Evolutionary conservation across 2,888 invertebrate species (phyloP).

Genomic region (Alloplasta piceator): DNA sequence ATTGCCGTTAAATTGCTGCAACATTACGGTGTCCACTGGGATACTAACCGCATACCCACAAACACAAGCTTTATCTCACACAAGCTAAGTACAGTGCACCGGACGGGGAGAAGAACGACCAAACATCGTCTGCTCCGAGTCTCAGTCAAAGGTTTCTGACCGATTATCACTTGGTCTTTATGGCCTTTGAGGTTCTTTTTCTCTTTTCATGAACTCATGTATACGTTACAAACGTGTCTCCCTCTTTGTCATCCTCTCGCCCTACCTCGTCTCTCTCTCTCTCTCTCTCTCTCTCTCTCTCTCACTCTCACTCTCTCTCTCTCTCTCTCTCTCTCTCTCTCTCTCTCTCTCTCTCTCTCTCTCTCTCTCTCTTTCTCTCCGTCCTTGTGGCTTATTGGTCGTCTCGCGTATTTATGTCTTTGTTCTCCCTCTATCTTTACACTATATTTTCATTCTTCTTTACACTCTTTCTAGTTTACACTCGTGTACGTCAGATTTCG

Average conservation of each 20-base stretch:
- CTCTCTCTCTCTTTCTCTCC: conserved; percentile 44
- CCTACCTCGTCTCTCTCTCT: conserved; percentile 24
- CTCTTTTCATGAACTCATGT: conserved; percentile 51
- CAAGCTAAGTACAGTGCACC: conserved; percentile 13
- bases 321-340: background rate
- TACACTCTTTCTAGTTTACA: too few relatives aligned
- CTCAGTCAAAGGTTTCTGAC: conserved; percentile 79
- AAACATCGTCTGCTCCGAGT: conserved; percentile 68
- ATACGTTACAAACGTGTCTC: conserved; percentile 13
- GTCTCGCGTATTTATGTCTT: background rate
- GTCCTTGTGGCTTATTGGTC: background rate
- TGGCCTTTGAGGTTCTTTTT: conserved; percentile 78
- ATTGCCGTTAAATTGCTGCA: too few relatives aligned
- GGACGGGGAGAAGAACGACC: conserved; percentile 40
- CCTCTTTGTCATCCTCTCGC: conserved; percentile 12
- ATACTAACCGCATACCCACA: conserved; percentile 11
- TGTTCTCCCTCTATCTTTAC: too few relatives aligned
- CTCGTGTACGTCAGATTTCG: too few relatives aligned
- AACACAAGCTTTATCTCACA: background rate
- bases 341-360: conserved; percentile 23
- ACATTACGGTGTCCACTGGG: too few relatives aligned
- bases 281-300: conserved; percentile 32
- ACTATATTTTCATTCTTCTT: too few relatives aligned
- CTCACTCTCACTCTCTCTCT: conserved; percentile 5
- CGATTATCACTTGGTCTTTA: conserved; percentile 81